A percentile compares a stretch with the other conserved stretches of the same genome.
Evolutionary conservation across 2,888 invertebrate genomes (phyloP).

Genomic region (Tricholauxania praeusta): DNA sequence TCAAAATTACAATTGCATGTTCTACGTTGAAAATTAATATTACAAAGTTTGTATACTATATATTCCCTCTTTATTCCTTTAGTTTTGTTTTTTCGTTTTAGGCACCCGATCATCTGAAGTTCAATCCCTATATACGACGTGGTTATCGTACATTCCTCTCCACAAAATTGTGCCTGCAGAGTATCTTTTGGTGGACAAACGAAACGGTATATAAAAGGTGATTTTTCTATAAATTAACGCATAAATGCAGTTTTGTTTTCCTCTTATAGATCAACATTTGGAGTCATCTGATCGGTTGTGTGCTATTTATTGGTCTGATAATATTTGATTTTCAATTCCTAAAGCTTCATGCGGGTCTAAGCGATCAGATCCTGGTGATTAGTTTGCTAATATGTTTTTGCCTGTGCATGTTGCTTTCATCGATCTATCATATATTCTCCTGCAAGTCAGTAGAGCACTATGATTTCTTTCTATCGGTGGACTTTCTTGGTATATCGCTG

Average conservation of each 20-base stretch:
- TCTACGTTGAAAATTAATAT: no score
- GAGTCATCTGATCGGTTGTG: conserved; percentile 92
- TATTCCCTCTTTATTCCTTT: neutral
- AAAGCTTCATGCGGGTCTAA: conserved; percentile 80
- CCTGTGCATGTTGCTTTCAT: conserved; percentile 93
- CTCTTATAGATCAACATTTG: conserved; percentile 84
- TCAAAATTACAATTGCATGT: no score
- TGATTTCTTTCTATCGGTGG: conserved; percentile 87
- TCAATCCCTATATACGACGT: conserved; percentile 86
- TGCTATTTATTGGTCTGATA: conserved; percentile 85
- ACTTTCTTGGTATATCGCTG: conserved; percentile 92
- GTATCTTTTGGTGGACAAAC: conserved; percentile 96
- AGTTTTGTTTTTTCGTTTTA: conserved; percentile 57
- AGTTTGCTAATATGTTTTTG: conserved; percentile 88
- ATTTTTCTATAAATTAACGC: neutral
- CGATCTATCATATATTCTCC: conserved; percentile 93
- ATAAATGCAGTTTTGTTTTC: neutral
- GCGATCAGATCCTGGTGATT: conserved; percentile 88
- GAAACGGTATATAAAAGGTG: conserved; percentile 75
- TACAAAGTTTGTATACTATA: no score
- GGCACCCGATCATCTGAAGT: conserved; percentile 86
- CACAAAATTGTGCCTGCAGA: conserved; percentile 87
- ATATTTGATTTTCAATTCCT: conserved; percentile 86
- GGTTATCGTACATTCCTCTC: conserved; percentile 88
- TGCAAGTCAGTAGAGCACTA: conserved; percentile 91